Percentiles rank a stretch among this genome's conserved stretches.
These are phyloP conservation scores for Trichopoda pennipes DNA, from an alignment of 2,888 invertebrate species.

Conservation along the genomic window DNA sequence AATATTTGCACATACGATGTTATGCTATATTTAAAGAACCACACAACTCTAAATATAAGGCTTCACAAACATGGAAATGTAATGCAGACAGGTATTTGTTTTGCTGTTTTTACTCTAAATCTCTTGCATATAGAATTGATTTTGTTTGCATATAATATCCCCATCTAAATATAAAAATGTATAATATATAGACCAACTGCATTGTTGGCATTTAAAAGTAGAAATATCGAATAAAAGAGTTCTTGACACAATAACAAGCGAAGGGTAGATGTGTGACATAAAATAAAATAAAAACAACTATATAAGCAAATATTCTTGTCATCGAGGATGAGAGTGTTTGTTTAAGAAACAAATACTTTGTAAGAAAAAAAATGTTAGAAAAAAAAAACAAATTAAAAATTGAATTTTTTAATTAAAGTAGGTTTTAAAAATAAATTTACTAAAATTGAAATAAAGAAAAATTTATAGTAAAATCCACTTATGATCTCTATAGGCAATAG, in stretches of 20 bases:
- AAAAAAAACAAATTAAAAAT: constrained; percentile 8
- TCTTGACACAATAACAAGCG: constrained; percentile 10
- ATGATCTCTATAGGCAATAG: too few species aligned
- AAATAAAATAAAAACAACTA: constrained; percentile 11
- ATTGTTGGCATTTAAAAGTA: neutral
- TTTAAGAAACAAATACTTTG: constrained; percentile 48
- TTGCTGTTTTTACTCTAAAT: constrained; percentile 19
- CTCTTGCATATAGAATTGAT: constrained; percentile 46
- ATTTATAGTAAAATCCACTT: too few species aligned
- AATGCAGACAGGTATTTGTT: constrained; percentile 1
- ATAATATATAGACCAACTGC: constrained; percentile 27
- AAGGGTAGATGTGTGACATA: constrained; percentile 9
- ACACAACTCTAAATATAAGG: constrained; percentile 1
- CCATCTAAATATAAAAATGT: constrained; percentile 36
- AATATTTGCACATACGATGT: neutral
- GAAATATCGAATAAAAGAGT: neutral
- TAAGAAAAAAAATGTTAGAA: neutral
- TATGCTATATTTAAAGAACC: neutral
- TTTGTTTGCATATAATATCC: constrained; percentile 42
- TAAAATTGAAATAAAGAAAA: neutral
- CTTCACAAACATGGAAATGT: neutral
- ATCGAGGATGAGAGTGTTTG: constrained; percentile 27
- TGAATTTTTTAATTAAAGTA: constrained; percentile 16
- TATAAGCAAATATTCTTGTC: neutral
- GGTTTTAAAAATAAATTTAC: constrained; percentile 6